Base-by-base conservation (phyloP, 2,888 invertebrate genomes). In the Ectemnius continuus region DNA sequence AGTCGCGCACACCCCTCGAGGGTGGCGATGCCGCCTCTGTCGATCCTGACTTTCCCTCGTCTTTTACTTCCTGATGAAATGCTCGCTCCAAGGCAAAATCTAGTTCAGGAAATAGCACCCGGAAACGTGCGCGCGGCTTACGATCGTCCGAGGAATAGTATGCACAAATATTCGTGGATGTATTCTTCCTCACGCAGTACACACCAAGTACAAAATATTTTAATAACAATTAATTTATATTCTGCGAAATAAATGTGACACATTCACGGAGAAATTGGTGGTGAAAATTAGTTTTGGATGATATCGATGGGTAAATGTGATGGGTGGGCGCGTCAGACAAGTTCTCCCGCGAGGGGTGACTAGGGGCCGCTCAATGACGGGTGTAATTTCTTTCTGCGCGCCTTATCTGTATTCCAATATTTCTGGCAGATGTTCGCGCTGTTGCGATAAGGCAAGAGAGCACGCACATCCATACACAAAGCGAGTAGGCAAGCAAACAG, bases 371-470 rank as follows among this genome's bases (percentile, higher is more conserved):
- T 67, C 52, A 11, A 62, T 16, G 71, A 62, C 57, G 60, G 65
- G 60, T 66, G 70, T 65, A 70, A 83, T 80, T 77, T 71, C 67
- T 64, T 68, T 62, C 68, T 62, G 52, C n/a, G 48, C 70, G 52
- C 67, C 81, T 83, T 83, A 80, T 83, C 83, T 67, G n/a, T 77
- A 73, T 73, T 67, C 81, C 81, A 66, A 83, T 81, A 77, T 73
- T 78, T 71, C 68, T 70, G 66, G 75, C 73, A 80, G 78, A 81
- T 80, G 83, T 75, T 75, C 78, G 77, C 80, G 77, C 75, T 61
- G 23, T 23, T 48, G 60, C 61, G 84, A 82, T 82, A 84, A 84
- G 79, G 67, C 67, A 72, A 70, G 71, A 36, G 36, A 36, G 36
- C 36, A 36, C 36, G 36, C 36, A 36, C 36, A 36, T 36, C 36